A percentile compares a stretch with the other conserved stretches of the same genome.
Evolutionary conservation across 1,140 invertebrate genomes (phyloP).

Genomic region (Cylas formicarius): DNA sequence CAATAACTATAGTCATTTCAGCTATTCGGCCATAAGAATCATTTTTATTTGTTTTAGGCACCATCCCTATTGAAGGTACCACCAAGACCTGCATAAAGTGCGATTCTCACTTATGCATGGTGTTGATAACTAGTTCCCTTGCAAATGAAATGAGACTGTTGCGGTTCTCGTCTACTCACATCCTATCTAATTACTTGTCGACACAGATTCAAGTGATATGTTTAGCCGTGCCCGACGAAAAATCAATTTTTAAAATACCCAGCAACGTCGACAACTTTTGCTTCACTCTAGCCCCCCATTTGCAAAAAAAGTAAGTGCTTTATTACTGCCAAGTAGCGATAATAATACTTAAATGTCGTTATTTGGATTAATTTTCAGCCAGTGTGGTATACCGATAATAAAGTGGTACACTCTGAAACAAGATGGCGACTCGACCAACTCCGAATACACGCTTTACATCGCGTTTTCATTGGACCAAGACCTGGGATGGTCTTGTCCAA

Average conservation of each 20-base stretch:
- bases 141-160: conserved; percentile 49
- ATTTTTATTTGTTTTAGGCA: no score
- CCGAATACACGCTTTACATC: conserved; percentile 38
- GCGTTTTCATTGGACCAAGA: conserved; percentile 42
- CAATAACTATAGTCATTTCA: no score
- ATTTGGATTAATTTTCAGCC: conserved; percentile 31
- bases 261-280: conserved; percentile 39
- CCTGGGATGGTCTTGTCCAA: conserved; percentile 48
- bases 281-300: conserved; percentile 40
- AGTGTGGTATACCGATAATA: conserved; percentile 44
- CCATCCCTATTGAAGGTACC: conserved; percentile 49
- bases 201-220: conserved; percentile 46
- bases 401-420: conserved; percentile 42
- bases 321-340: no score
- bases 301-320: conserved; percentile 40
- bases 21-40: no score
- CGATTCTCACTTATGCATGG: conserved; percentile 42
- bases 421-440: conserved; percentile 18
- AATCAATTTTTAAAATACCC: conserved; percentile 37
- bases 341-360: conserved; percentile 1
- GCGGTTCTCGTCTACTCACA: conserved; percentile 48
- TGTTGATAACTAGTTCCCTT: conserved; percentile 47
- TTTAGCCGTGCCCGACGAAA: conserved; percentile 44
- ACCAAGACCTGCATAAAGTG: conserved; percentile 48
- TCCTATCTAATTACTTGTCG: conserved; percentile 49